Percentiles rank a stretch among this genome's conserved stretches.
These are phyloP conservation scores for Antidorcas marsupialis DNA, from an alignment of 2,113 vertebrate species.

Conservation along the genomic window DNA sequence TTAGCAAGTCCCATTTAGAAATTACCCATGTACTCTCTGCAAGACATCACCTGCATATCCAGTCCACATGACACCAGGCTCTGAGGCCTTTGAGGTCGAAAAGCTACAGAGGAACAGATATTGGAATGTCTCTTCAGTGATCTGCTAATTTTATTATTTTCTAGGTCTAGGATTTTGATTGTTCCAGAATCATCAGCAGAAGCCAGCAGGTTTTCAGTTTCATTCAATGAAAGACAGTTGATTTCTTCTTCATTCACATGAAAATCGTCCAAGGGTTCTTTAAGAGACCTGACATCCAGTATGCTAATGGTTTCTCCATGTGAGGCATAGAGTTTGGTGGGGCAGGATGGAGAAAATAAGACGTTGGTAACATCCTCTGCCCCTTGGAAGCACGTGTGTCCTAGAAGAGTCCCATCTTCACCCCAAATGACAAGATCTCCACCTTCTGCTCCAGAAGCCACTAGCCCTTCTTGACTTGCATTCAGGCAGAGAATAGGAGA, in stretches of 20 bases:
- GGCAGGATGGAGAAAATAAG: conserved; percentile 81
- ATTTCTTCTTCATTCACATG: conserved; percentile 92
- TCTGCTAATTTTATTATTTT: conserved; percentile 86
- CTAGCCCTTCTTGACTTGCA: conserved; percentile 80
- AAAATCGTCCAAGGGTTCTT: conserved; percentile 79
- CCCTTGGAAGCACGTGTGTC: conserved; percentile 75
- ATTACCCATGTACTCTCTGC: conserved; percentile 32
- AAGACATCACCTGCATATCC: conserved; percentile 94
- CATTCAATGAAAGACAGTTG: conserved; percentile 89
- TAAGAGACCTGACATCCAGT: conserved; percentile 87
- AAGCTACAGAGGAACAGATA: conserved; percentile 94
- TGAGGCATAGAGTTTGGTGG: conserved; percentile 82
- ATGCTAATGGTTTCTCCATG: conserved; percentile 87
- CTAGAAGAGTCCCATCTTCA: conserved; percentile 77
- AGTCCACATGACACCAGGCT: conserved; percentile 94
- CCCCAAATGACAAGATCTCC: conserved; percentile 89
- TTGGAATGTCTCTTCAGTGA: conserved; percentile 92
- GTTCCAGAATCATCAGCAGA: conserved; percentile 91
- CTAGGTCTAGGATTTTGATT: conserved; percentile 90
- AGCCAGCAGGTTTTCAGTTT: conserved; percentile 84
- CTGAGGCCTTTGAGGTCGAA: conserved; percentile 91
- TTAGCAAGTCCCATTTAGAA: conserved; percentile 22
- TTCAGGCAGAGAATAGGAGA: conserved; percentile 86
- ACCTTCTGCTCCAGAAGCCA: conserved; percentile 90
- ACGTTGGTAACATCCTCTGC: conserved; percentile 85